These are phyloP conservation scores for Scolopax rusticola DNA, from an alignment of 2,797 vertebrate species.

Conservation along the genomic window DNA sequence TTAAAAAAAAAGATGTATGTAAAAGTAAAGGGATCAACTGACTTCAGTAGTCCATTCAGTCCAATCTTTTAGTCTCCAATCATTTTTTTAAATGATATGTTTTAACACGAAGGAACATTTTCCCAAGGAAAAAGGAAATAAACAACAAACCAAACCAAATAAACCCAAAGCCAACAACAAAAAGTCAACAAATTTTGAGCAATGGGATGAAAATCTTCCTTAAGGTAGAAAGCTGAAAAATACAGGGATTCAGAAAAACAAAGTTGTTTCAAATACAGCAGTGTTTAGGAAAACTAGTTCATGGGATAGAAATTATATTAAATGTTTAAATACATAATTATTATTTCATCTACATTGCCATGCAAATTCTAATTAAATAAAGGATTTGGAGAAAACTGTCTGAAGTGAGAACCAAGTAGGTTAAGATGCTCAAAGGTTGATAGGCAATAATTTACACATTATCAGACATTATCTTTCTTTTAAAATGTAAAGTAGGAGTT, in stretches of 20 bases:
- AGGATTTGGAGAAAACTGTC: not conserved
- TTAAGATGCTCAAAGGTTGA: not conserved
- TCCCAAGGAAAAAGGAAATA: not conserved
- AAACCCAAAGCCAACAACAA: not conserved
- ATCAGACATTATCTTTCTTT: not conserved
- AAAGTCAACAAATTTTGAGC: not conserved
- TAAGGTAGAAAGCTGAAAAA: not conserved
- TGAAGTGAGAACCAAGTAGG: not conserved
- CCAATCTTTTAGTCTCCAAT: not conserved
- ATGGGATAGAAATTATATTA: not conserved
- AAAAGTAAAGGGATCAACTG: not conserved
- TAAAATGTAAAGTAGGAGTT: not conserved
- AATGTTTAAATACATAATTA: not conserved
- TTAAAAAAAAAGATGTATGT: not conserved
- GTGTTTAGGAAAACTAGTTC: not conserved
- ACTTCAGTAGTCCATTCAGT: not conserved
- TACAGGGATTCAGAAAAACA: not conserved
- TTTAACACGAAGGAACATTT: not conserved
- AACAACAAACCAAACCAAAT: no score
- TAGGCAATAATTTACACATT: not conserved
- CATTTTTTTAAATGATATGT: not conserved
- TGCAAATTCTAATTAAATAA: not conserved
- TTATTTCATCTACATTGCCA: not conserved
- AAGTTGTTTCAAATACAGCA: not conserved
- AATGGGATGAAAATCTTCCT: not conserved